phyloP scores from a whole-genome alignment of 2,888 invertebrate species.

The Hemaris fuciformis region DNA sequence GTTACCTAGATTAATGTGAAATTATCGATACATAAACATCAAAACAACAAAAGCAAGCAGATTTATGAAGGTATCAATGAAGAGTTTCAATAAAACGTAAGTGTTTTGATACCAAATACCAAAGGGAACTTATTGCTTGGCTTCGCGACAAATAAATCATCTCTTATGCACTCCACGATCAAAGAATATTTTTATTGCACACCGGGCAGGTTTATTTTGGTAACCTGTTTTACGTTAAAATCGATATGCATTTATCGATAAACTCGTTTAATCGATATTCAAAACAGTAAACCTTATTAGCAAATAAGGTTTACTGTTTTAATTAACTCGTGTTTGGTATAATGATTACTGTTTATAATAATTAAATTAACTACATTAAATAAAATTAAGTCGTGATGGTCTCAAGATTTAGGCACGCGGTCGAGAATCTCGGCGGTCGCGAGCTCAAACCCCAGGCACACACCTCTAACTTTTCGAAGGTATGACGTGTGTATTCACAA shows the following conservation, averaged over 20 bases:
- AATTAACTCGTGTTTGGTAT: background rate
- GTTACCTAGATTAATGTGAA: background rate
- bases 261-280: background rate
- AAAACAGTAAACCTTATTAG: no score
- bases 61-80: background rate
- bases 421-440: no score
- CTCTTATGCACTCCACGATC: slow-evolving; percentile 31
- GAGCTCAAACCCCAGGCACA: no score
- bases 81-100: slow-evolving; percentile 18
- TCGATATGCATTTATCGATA: slow-evolving; percentile 1
- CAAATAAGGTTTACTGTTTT: background rate
- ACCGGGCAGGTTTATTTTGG: slow-evolving; percentile 28
- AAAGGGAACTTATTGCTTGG: slow-evolving; percentile 38
- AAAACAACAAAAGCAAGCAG: background rate
- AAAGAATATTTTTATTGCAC: slow-evolving; percentile 27
- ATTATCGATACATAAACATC: background rate
- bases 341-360: no score
- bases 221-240: slow-evolving; percentile 21
- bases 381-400: no score
- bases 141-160: slow-evolving; percentile 31
- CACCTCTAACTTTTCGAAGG: no score
- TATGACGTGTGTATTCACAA: no score
- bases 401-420: no score
- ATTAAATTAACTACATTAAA: no score
- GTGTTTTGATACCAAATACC: slow-evolving; percentile 33